Evolutionary conservation across 2,797 vertebrate genomes (phyloP).

Genomic region (Huso huso): DNA sequence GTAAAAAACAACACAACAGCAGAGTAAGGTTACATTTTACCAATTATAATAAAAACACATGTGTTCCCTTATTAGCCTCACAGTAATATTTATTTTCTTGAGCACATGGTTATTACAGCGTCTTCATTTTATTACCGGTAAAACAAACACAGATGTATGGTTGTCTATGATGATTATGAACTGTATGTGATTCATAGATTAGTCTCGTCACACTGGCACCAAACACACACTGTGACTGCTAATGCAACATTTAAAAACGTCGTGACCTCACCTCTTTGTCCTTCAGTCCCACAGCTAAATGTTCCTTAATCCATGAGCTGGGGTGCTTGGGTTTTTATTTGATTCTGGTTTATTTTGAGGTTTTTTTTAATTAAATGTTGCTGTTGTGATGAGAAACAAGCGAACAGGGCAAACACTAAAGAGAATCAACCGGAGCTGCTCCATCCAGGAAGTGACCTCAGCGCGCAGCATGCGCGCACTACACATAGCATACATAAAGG

Average conservation of each 20-base stretch:
- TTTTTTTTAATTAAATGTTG: constrained; percentile 48
- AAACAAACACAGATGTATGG: no score
- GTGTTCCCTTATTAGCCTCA: no score
- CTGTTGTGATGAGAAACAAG: constrained; percentile 52
- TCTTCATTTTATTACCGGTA: no score
- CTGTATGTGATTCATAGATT: no score
- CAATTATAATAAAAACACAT: no score
- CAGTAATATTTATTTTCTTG: no score
- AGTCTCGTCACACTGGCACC: no score
- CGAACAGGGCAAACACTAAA: constrained; percentile 94
- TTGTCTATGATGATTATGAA: no score
- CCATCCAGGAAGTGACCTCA: constrained; percentile 74
- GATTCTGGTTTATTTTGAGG: constrained; percentile 24
- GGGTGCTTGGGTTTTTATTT: constrained; percentile 25
- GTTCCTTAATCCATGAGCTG: constrained; percentile 52
- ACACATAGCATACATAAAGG: no score
- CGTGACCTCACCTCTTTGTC: constrained; percentile 53
- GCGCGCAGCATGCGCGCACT: constrained; percentile 3
- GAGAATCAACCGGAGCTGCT: constrained; percentile 72
- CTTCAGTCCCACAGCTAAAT: constrained; percentile 34
- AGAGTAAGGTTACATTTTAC: no score
- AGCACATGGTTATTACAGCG: no score
- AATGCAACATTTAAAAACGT: constrained; percentile 17
- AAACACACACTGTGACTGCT: not conserved
- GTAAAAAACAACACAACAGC: no score